Percentiles rank a stretch among this genome's conserved stretches.
Conservation (phyloP, 2,113 vertebrate species). For the Tonatia bakeri region DNA sequence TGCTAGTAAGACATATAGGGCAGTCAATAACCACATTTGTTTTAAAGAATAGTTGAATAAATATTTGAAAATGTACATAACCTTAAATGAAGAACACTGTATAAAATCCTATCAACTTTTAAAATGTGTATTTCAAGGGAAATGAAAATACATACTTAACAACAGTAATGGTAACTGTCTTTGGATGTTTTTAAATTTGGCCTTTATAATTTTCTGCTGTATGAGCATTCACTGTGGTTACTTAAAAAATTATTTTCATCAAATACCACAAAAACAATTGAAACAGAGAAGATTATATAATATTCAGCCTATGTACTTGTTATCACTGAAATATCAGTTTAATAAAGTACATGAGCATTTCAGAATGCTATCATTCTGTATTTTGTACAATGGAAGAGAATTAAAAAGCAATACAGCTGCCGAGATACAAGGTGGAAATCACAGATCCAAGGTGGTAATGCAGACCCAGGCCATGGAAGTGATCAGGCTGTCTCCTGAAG, state of each 20-base stretch:
- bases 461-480: not conserved
- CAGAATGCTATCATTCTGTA: not conserved
- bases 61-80: not conserved
- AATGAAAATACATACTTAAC: not conserved
- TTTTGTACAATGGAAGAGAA: not conserved
- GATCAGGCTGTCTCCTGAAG: not conserved
- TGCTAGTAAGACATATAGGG: not conserved
- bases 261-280: not conserved
- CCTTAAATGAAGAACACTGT: not conserved
- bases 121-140: not conserved
- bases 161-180: not conserved
- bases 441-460: not conserved
- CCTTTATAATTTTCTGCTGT: not conserved
- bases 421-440: not conserved
- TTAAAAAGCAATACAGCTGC: not conserved
- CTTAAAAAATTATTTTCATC: not conserved
- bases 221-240: not conserved
- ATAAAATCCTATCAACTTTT: not conserved
- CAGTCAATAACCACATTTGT: not conserved
- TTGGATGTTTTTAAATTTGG: not conserved
- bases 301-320: not conserved
- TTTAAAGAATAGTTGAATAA: slow-evolving; percentile 3
- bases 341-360: not conserved
- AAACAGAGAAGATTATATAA: not conserved
- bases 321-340: not conserved